phyloP scores from a whole-genome alignment of 2,113 vertebrate species.

The Halcyon malimbica region DNA sequence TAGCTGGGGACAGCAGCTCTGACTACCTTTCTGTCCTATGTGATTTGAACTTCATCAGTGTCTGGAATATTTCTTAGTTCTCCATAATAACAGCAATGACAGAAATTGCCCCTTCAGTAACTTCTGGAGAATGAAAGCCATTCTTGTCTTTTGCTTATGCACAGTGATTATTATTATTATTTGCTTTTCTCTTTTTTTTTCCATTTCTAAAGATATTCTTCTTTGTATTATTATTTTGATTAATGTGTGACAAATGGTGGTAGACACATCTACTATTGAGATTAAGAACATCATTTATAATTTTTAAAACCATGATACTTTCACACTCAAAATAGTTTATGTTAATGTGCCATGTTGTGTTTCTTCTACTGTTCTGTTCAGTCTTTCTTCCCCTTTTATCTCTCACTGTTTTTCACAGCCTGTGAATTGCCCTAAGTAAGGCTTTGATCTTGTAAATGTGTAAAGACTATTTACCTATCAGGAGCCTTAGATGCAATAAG shows the following conservation, averaged over 20 bases:
- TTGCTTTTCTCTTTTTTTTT: neutral
- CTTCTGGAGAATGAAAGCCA: neutral
- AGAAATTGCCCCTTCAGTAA: neutral
- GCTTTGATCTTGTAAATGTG: constrained; percentile 17
- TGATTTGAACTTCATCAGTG: neutral
- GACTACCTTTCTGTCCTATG: neutral
- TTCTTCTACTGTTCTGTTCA: neutral
- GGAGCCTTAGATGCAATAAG: neutral
- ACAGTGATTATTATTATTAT: neutral
- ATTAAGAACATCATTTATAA: neutral
- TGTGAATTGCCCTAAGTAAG: neutral
- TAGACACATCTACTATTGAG: neutral
- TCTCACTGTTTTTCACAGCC: neutral
- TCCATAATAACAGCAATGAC: neutral
- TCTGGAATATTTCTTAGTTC: neutral
- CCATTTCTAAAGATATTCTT: neutral
- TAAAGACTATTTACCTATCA: neutral
- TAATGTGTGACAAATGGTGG: neutral
- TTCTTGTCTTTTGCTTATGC: neutral
- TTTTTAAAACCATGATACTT: neutral
- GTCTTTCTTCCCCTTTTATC: constrained; percentile 6
- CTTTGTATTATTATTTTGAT: neutral
- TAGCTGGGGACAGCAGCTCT: neutral
- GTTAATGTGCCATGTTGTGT: neutral
- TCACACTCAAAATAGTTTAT: neutral